A percentile compares a stretch with the other conserved stretches of the same genome.
These are phyloP conservation scores for Xestia xanthographa DNA, from an alignment of 2,888 invertebrate genomes.

Conservation along the genomic window DNA sequence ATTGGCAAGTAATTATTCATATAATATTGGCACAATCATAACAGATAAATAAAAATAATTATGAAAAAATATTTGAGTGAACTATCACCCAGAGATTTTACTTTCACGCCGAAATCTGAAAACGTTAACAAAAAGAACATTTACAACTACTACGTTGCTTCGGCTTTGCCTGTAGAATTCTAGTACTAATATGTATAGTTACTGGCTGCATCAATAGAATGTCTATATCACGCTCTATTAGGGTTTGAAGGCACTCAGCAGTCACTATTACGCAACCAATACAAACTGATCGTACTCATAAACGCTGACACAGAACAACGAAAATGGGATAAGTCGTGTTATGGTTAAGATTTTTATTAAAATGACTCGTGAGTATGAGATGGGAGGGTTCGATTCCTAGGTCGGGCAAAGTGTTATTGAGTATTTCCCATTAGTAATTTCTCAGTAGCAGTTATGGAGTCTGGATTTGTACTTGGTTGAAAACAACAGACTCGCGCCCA, in stretches of 20 bases:
- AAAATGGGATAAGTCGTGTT: constrained; percentile 12
- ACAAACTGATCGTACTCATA: constrained; percentile 38
- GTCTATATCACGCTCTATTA: constrained; percentile 17
- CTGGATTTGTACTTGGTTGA: no score
- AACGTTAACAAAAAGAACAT: neutral
- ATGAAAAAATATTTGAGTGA: neutral
- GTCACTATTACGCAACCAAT: constrained; percentile 33
- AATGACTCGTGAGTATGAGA: no score
- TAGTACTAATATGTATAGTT: neutral
- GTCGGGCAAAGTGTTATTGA: no score
- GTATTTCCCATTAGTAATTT: no score
- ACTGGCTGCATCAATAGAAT: constrained; percentile 13
- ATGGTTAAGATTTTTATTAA: neutral
- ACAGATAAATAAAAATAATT: no score
- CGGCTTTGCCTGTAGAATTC: constrained; percentile 10
- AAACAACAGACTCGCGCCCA: no score
- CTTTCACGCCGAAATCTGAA: neutral
- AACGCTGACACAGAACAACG: constrained; percentile 31
- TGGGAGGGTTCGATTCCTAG: no score
- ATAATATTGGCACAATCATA: neutral
- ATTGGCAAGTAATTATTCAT: neutral
- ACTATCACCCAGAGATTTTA: neutral
- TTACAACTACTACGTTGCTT: neutral
- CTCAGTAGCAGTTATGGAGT: no score
- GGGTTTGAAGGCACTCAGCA: constrained; percentile 15